Conservation (phyloP, 2,113 vertebrate genomes). For the Cottus gobio region DNA sequence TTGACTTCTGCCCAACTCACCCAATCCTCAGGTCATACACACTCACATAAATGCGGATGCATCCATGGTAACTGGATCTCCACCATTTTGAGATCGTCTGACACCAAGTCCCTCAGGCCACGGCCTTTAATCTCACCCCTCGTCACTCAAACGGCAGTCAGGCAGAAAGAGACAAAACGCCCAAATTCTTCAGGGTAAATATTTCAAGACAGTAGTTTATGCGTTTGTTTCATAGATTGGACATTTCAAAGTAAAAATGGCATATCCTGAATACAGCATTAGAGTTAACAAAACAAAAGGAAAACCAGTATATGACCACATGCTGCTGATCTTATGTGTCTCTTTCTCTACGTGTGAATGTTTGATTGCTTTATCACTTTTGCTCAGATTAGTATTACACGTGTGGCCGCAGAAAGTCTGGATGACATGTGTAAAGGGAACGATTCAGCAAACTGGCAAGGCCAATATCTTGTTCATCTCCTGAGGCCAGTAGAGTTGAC, state of each 20-base stretch:
- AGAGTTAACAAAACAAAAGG: background rate
- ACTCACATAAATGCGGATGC: constrained; percentile 9
- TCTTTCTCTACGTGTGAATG: too few relatives aligned
- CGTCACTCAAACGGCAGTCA: constrained; percentile 43
- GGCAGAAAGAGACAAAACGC: background rate
- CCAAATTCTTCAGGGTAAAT: background rate
- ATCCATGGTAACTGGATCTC: background rate
- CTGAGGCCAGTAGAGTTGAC: background rate
- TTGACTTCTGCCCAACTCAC: constrained; percentile 36
- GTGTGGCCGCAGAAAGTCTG: too few relatives aligned
- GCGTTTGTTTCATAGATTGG: background rate
- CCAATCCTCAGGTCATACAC: constrained; percentile 23
- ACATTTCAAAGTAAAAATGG: background rate
- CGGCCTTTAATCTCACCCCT: background rate
- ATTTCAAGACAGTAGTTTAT: background rate
- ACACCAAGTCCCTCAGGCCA: constrained; percentile 25
- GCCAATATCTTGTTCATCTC: too few relatives aligned
- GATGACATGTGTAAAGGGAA: too few relatives aligned
- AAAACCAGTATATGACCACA: too few relatives aligned
- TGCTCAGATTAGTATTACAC: too few relatives aligned
- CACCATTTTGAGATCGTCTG: constrained; percentile 22
- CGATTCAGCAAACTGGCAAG: too few relatives aligned
- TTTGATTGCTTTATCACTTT: too few relatives aligned
- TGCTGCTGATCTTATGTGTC: too few relatives aligned
- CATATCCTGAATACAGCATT: background rate